phyloP scores from a whole-genome alignment of 2,888 invertebrate species.

The Ennomos quercinarius region DNA sequence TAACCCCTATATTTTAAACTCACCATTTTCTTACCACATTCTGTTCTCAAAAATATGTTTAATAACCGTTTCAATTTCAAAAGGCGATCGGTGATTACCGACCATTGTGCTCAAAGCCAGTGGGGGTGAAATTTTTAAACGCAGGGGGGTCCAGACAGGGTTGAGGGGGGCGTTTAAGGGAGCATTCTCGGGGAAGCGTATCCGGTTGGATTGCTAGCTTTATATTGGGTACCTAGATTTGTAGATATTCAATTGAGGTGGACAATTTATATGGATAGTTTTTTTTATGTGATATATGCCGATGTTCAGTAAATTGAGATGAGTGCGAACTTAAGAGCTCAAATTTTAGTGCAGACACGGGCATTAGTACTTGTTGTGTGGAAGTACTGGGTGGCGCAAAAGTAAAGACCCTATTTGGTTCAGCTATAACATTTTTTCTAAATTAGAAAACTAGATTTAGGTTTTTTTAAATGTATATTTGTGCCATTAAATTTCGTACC shows the following conservation, averaged over 20 bases:
- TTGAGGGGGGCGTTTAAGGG: constrained; percentile 48
- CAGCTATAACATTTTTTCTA: too few relatives aligned
- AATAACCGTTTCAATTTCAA: constrained; percentile 83
- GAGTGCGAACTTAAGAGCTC: too few relatives aligned
- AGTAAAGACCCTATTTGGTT: too few relatives aligned
- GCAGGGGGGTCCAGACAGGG: constrained; percentile 47
- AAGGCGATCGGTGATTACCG: constrained; percentile 82
- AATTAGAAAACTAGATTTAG: too few relatives aligned
- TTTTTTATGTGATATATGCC: too few relatives aligned
- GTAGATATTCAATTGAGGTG: constrained; percentile 6
- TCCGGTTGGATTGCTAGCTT: constrained; percentile 56
- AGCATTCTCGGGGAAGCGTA: constrained; percentile 52
- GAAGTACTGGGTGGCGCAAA: too few relatives aligned
- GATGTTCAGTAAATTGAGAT: too few relatives aligned
- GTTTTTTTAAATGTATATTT: too few relatives aligned
- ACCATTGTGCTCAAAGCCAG: constrained; percentile 71
- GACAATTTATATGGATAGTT: constrained; percentile 1
- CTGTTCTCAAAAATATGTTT: constrained; percentile 55
- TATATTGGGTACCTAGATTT: constrained; percentile 27
- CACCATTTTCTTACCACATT: background rate
- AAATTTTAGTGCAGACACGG: too few relatives aligned
- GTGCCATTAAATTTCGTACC: too few relatives aligned
- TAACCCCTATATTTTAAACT: too few relatives aligned
- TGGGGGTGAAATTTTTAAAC: constrained; percentile 84
- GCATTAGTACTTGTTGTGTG: too few relatives aligned